These are phyloP conservation scores for Chironex yamaguchii DNA, from an alignment of 30 jellyfish, hydroid and myxozoan species.

Conservation along the genomic window DNA sequence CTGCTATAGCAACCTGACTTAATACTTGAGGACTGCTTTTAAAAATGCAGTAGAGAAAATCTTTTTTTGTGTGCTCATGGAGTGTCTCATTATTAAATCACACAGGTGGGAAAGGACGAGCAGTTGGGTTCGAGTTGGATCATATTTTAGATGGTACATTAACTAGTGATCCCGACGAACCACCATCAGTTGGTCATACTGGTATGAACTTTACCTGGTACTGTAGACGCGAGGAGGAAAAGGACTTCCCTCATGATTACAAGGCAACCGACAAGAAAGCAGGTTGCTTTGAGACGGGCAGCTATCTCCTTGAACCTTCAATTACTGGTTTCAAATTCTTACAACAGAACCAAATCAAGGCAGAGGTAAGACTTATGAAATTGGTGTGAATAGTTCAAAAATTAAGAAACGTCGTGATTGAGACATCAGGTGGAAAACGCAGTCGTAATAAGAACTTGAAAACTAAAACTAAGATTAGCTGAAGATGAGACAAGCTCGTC, in stretches of 20 bases:
- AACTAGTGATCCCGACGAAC: constrained; percentile 85
- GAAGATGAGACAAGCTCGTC: too few relatives aligned
- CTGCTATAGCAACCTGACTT: too few relatives aligned
- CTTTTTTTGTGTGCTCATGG: too few relatives aligned
- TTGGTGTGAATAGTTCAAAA: too few relatives aligned
- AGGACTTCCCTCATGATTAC: constrained; percentile 58
- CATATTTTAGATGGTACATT: constrained; percentile 77
- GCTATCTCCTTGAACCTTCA: constrained; percentile 3
- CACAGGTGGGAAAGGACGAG: constrained; percentile 92
- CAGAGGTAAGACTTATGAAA: neutral
- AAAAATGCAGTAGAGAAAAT: too few relatives aligned
- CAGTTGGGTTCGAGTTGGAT: constrained; percentile 80
- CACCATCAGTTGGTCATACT: constrained; percentile 31
- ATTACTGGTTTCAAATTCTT: neutral
- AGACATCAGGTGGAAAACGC: too few relatives aligned
- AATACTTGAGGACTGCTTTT: too few relatives aligned
- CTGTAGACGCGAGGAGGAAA: constrained; percentile 69
- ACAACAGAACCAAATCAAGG: neutral
- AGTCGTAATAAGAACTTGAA: too few relatives aligned
- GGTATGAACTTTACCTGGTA: constrained; percentile 80
- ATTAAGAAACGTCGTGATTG: too few relatives aligned
- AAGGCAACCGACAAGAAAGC: constrained; percentile 30
- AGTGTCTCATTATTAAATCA: neutral
- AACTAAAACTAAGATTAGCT: too few relatives aligned
- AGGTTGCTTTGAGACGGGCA: constrained; percentile 87